Base-by-base conservation (phyloP, 30 jellyfish, hydroid and myxozoan species). In the Aurelia sp. region DNA sequence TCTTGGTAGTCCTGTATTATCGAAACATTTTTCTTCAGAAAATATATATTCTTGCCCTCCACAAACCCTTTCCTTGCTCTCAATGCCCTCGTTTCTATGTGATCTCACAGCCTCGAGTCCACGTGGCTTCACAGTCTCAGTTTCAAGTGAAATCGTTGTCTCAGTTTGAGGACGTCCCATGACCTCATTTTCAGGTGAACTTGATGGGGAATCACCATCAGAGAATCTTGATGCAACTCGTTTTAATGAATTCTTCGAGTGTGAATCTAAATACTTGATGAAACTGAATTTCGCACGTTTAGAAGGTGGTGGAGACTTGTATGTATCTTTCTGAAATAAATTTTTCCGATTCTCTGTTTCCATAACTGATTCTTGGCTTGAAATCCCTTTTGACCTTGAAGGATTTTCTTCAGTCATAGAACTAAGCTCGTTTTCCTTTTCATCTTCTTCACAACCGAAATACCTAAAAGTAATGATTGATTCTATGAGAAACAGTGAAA, bases 271-370 rank as follows among this genome's bases (percentile, higher is more conserved):
- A 37, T 85, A 62, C 11, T 73, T 47, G 74, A 74, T 66, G 17
- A 63, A 71, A 60, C 88, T 74, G 21, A 72, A 67, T 58, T 74
- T 73, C 3, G 58, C 83, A 33, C 84, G 82, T 66, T 85, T 85
- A 31, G 94, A 74, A 61, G 71, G 79, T 4, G 87, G 94, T 35
- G 87, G 88, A 1, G 83, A 73, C 40, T n/a, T 59, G 33, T 59
- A 44, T 44, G 55, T 44, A 44, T 44, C 55, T 44, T 44, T 44
- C 55, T 44, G 55, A 5, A 44, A 44, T 7, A 44, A 2, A 13
- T 44, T 44, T 44, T 9, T 44, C 15, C 15, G 15, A 2, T 44
- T 44, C 15, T 44, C 55, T 0, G 13, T 16, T 10, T 44, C 55
- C 55, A 9, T 44, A 9, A 44, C 15, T 44, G 55, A 44, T 44